Base-by-base conservation (phyloP, 1,140 invertebrate species). In the honey bee (Apis mellifera) region DNA sequence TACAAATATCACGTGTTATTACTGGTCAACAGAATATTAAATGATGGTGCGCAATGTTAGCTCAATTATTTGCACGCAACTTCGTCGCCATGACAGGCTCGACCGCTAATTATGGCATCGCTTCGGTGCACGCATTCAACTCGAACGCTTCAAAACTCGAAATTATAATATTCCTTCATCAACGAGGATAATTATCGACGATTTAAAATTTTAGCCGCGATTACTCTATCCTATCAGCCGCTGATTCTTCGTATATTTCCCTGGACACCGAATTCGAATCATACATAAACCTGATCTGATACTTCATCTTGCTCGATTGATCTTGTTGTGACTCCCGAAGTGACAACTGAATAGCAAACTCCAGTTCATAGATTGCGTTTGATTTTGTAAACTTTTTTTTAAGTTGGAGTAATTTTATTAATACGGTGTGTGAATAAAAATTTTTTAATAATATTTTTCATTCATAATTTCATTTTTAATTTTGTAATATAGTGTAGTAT, bases 171-270 rank as follows among this genome's bases (percentile, higher is more conserved):
- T 74, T 62, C 57, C 55, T 77, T 60, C 65, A 71, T 69, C 68
- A 59, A 60, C 52, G 23, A 26, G 13, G 17, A 13, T 66, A 72
- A 86, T 87, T 73, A 84, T 70, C 32, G 32, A 48, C 83, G 15
- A 11, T 55, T 76, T 64, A 75, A 76, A 84, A 84, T 86, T 86
- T 75, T n/a, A 23, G 15, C 55, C 62, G 19, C 11, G n/a, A 26
- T 42, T 42, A 42, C 7, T 42, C 52, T 52, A 59, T 71, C 32
- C 15, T 32, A 57, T 66, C n/a, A 32, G 57, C 32, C 60, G 9
- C 57, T 55, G 15, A 69, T 78, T 86, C 76, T 82, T 66, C n/a
- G 62, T 65, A 73, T 72, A 88, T 84, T 88, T 87, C 59, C 57
- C 68, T 62, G 42, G 72, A 66, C 60, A 48, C 55, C 48, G 59